Evolutionary conservation across 2,113 vertebrate genomes (phyloP).

Genomic region (Phylloscopus trochiloides): DNA sequence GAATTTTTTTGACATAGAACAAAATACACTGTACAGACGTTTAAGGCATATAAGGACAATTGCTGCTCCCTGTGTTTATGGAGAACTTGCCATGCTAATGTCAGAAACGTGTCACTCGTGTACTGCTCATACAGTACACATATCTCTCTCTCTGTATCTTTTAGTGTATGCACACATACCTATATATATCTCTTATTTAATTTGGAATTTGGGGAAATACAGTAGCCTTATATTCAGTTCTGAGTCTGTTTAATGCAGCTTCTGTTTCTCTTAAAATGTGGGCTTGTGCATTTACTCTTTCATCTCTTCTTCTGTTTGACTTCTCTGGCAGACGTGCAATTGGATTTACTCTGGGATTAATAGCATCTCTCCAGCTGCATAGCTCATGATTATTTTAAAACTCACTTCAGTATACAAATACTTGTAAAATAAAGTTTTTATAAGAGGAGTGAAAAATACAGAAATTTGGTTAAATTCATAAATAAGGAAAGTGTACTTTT

Average conservation of each 20-base stretch:
- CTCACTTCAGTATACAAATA: background rate
- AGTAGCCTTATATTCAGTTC: background rate
- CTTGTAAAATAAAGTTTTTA: background rate
- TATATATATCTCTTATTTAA: background rate
- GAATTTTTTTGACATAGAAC: background rate
- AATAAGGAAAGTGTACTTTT: background rate
- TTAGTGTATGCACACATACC: background rate
- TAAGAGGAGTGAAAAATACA: background rate
- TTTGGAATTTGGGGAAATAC: background rate
- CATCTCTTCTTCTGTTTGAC: background rate
- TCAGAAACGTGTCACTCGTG: background rate
- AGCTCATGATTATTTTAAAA: background rate
- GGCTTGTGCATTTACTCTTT: background rate
- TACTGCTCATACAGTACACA: background rate
- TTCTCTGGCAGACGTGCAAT: background rate
- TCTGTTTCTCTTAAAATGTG: background rate
- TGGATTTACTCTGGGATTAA: background rate
- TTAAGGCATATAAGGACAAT: background rate
- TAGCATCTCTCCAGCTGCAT: background rate
- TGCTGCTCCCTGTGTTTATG: background rate
- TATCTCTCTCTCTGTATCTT: background rate
- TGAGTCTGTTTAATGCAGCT: background rate
- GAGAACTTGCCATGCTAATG: background rate
- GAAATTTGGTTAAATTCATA: background rate
- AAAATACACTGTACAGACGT: background rate